Evolutionary conservation across 2,797 vertebrate genomes (phyloP), one percentile per base, ranked within the genome.

Genomic region (Sebastes reedi): DNA sequence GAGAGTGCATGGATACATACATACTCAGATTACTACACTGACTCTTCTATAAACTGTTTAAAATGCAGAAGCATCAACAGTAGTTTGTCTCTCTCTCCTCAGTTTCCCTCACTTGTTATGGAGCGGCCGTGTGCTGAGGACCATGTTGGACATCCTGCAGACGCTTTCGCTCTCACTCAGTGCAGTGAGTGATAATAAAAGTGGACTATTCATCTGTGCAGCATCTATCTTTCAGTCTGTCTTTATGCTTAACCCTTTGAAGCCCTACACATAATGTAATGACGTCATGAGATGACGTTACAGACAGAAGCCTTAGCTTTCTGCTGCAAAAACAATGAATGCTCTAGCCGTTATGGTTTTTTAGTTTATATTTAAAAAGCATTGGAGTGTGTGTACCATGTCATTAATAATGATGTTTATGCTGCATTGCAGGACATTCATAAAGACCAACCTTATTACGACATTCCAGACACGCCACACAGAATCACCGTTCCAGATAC

Each of bases 121-220:
- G 98, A 99, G 98, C 4, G 98, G 98, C 39, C 97, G 97, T 0
- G 98, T 99, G 64, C 90, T 99, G 93, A 98, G 96, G 92, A 98
- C 98, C 56, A 99, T 99, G 98, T 75, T 99, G 76, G 98, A 99
- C 93, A 98, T 99, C 87, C 95, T 99, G 80, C 98, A 99, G 96
- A 99, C 98, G 0, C 95, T 99, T 8, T 99, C 98, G 0, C 94
- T 99, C 2, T 99, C 98, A 0, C 96, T 98, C 77, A 97, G 97
- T 8, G 97, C 97, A 0, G 97, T 98, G 91, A 92, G 97, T 94
- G 8, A n/a, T 8, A 3, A 5, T 9, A 11, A 8, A 34, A 20
- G 11, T 18, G 2, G 8, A 16, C 13, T 18, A 2, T 20, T 39
- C 10, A 36, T 29, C 11, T 1, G 18, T 20, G 25, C 1, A 25